Evolutionary conservation across 2,888 invertebrate species (phyloP).

Genomic region (Drosophila formosana): DNA sequence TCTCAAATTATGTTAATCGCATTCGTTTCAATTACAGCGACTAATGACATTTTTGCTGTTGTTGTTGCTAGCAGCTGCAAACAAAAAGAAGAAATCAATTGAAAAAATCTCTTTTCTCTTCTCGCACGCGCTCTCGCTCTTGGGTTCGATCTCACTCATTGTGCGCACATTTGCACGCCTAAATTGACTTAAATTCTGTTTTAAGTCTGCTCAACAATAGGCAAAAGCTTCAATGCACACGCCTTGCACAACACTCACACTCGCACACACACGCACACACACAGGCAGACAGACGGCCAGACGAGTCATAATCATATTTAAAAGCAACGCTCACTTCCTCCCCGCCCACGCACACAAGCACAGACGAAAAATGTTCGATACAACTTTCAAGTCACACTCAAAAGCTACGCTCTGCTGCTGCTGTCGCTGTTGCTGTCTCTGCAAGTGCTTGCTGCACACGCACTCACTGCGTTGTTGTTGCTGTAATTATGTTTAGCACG

Average conservation of each 20-base stretch:
- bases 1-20: conserved; percentile 81
- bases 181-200: conserved; percentile 69
- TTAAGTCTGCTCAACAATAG: conserved; percentile 59
- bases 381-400: conserved; percentile 42
- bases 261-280: conserved; percentile 10
- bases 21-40: conserved; percentile 78
- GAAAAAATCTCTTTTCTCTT: conserved; percentile 41
- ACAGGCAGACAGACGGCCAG: conserved; percentile 4
- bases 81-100: conserved; percentile 42
- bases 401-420: conserved; percentile 31
- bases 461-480: conserved; percentile 33
- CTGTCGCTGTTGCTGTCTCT: conserved; percentile 13
- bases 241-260: conserved; percentile 28
- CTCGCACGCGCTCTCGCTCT: conserved; percentile 7
- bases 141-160: conserved; percentile 29
- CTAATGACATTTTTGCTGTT: conserved; percentile 50
- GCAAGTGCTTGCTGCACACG: conserved; percentile 40
- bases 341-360: conserved; percentile 20
- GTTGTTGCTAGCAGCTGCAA: conserved; percentile 19
- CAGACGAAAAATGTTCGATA: conserved; percentile 16
- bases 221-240: conserved; percentile 49
- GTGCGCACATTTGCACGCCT: conserved; percentile 57
- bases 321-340: conserved; percentile 49
- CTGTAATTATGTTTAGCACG: conserved; percentile 50
- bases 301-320: conserved; percentile 26